Percentiles rank a stretch among this genome's conserved stretches.
Conservation (phyloP, 2,888 invertebrate genomes). For the Himalopsyche kuldschensis region DNA sequence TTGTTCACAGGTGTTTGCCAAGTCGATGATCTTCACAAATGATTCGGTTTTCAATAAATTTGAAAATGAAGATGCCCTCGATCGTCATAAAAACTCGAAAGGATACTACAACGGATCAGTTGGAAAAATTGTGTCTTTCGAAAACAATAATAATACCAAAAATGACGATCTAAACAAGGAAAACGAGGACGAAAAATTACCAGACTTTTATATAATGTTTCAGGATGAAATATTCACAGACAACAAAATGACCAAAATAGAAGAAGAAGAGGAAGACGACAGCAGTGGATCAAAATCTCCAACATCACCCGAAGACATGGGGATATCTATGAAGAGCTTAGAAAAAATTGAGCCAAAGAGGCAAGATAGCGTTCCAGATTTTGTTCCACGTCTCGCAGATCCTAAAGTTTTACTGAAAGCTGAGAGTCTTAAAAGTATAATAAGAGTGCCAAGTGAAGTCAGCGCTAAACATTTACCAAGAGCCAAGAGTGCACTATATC, state of each 20-base stretch:
- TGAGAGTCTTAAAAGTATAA: conserved; percentile 24
- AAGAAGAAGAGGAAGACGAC: conserved; percentile 50
- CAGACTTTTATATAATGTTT: conserved; percentile 60
- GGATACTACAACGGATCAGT: conserved; percentile 20
- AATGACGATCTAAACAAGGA: neutral
- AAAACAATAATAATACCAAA: conserved; percentile 56
- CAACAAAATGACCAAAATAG: conserved; percentile 56
- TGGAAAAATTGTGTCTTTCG: conserved; percentile 54
- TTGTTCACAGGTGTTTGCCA: conserved; percentile 56
- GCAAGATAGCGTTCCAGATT: conserved; percentile 3
- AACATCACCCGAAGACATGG: conserved; percentile 53
- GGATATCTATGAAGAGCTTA: conserved; percentile 49
- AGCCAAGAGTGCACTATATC: conserved; percentile 33
- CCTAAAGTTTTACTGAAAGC: conserved; percentile 10
- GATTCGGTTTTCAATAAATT: conserved; percentile 50
- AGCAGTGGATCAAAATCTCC: conserved; percentile 43
- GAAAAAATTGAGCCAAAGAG: neutral
- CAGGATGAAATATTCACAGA: conserved; percentile 54
- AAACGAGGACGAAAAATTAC: conserved; percentile 38
- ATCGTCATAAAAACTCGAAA: conserved; percentile 49
- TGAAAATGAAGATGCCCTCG: conserved; percentile 55
- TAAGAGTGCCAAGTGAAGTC: neutral
- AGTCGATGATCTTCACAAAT: conserved; percentile 58
- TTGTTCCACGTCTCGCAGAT: neutral
- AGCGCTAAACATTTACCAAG: conserved; percentile 12